Evolutionary conservation across 2,113 vertebrate species (phyloP).

Genomic region (Ciconia maguari): DNA sequence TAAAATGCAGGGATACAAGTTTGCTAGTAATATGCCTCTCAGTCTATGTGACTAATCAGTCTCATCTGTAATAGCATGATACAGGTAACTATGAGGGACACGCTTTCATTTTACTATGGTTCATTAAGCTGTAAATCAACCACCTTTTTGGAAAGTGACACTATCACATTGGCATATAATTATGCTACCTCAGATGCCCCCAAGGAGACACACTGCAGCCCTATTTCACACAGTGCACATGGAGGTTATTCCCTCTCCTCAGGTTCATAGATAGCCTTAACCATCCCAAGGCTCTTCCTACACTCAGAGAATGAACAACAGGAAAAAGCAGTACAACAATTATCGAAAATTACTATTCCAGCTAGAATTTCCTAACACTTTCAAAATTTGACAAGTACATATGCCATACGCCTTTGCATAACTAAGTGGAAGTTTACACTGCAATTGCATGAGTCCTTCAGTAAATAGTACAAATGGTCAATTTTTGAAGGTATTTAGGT

Average conservation of each 20-base stretch:
- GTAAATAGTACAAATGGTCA: background rate
- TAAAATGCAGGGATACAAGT: background rate
- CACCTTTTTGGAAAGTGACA: background rate
- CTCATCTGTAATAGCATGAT: background rate
- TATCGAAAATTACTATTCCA: background rate
- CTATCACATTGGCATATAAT: background rate
- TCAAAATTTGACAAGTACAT: background rate
- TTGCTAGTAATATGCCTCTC: background rate
- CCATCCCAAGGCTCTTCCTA: background rate
- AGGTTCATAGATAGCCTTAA: background rate
- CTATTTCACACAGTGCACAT: background rate
- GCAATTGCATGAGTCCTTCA: background rate
- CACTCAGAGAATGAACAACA: background rate
- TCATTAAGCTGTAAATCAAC: background rate
- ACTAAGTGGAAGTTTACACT: background rate
- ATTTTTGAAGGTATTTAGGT: background rate
- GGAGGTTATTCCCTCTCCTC: background rate
- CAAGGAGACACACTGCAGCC: background rate
- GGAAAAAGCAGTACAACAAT: background rate
- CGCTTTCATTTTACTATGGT: background rate
- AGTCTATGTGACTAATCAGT: background rate
- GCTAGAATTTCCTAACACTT: background rate
- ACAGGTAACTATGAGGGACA: background rate
- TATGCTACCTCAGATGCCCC: background rate
- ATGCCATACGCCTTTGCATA: rapidly evolving